Base-by-base conservation (phyloP, 2,888 invertebrate species). In the Mantis religiosa region DNA sequence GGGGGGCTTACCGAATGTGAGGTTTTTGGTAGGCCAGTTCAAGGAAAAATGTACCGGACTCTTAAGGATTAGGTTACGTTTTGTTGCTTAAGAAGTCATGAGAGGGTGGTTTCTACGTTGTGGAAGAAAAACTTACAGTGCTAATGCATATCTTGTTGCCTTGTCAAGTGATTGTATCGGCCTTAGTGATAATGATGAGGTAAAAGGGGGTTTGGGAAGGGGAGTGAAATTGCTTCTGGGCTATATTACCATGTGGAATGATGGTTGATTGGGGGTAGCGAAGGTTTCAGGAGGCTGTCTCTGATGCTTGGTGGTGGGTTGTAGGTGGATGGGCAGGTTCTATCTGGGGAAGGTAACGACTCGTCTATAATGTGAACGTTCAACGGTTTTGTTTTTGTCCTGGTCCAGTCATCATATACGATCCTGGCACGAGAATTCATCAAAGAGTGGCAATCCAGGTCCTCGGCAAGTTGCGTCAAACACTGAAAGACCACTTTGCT, bases 371-470 rank as follows among this genome's bases (percentile, higher is more conserved):
- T 27, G 30, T 34, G 27, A 34, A 82, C 82, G 14, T 87, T 87
- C 27, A 34, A 15, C 30, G 27, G 30, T n/a, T 14, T 41, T 30
- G 12, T 12, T 82, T 82, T 34, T 87, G 87, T 82, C 87, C 87
- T 27, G 87, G 87, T 87, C 87, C 87, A 27, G 87, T 87, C 87
- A 87, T 87, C 20, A 87, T 87, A 81, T n/a, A 15, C n/a, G 28
- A 82, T 82, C 87, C 14, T 71, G 25, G 82, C 87, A 87, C 87
- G 14, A 71, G 54, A 71, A 71, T 71, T 71, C 54, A 71, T 71
- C 20, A 71, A 71, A 71, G 54, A 71, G 54, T 71, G 54, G 54
- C 54, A 20, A 71, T 71, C 54, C 54, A 71, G 54, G 4, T 71
- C 20, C 20, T 71, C 20, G 20, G 54, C 54, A 71, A n/a, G 25